These are phyloP conservation scores for Acleris sparsana DNA, from an alignment of 2,888 invertebrate species.

Conservation along the genomic window DNA sequence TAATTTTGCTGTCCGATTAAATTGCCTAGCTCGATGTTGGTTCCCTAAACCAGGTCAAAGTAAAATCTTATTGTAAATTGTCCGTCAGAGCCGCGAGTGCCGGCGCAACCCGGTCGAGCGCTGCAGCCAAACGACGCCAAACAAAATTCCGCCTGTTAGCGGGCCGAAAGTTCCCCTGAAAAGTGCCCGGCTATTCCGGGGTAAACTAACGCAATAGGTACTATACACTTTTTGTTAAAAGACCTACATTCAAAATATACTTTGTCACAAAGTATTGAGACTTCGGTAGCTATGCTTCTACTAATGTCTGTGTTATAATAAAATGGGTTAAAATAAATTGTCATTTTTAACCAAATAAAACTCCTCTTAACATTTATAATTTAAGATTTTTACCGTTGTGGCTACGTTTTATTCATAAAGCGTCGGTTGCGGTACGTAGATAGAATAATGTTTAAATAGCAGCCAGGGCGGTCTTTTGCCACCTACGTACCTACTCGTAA, in stretches of 20 bases:
- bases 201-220: slow-evolving; percentile 18
- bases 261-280: neutral
- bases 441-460: no score
- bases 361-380: no score
- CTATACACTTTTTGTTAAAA: slow-evolving; percentile 1
- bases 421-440: no score
- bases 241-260: neutral
- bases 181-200: slow-evolving; percentile 16
- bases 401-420: no score
- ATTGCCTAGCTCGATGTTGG: neutral
- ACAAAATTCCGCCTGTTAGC: slow-evolving; percentile 57
- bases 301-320: neutral
- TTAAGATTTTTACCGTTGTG: no score
- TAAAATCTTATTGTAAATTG: slow-evolving; percentile 56
- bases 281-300: neutral
- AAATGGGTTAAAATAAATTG: neutral
- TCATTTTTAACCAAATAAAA: no score
- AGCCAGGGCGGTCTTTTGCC: no score
- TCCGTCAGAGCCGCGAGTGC: slow-evolving; percentile 44
- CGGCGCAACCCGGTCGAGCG: slow-evolving; percentile 47
- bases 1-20: no score
- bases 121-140: slow-evolving; percentile 47
- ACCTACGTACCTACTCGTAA: neutral
- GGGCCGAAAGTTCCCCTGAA: slow-evolving; percentile 34
- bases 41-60: slow-evolving; percentile 40